Base-by-base conservation (phyloP, 1,140 invertebrate genomes). In the Anthonomus grandis region DNA sequence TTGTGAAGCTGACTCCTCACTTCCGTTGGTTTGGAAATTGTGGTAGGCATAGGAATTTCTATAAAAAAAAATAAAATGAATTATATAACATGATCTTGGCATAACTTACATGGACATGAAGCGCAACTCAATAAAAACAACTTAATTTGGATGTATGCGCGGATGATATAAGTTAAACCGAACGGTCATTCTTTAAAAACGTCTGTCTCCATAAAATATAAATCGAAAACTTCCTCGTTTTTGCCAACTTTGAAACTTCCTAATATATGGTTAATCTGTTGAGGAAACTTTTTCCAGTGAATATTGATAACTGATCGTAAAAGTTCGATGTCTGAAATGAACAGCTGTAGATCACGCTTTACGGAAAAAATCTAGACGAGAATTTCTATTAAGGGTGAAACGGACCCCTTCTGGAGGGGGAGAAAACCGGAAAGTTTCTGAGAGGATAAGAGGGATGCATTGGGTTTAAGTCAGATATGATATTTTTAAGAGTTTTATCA, bases 21-120 rank as follows among this genome's bases (percentile, higher is more conserved):
- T 75, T 84, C 81, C 22, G 81, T 84, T 8, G 82, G 81, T 72
- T 81, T 82, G 15, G 84, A 83, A 44, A 82, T 78, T 44, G 77
- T 78, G 17, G 84, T 84, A 15, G 84, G 82, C 75, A 83, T 80
- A 15, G 82, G 81, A 62, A 86, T 85, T 76, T 83, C 84, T 86
- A 79, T 54, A 81, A 81, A 25, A 52, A 64, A 61, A 69, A 47
- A 48, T 55, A 53, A 46, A 24, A 34, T 22, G n/a, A 19, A 21
- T 6, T 37, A 37, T 27, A 53, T 25, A 53, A 23, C 21, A 8
- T 12, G 42, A 22, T 12, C 1, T 45, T 19, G 12, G n/a, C 17
- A 21, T 12, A 18, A 13, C 3, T n/a, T n/a, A 13, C 1, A 41
- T 41, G 38, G 38, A 12, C 17, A 12, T 2, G 18, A 17, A 8